These are phyloP conservation scores for Triplophysa bombifrons DNA, from an alignment of 2,797 vertebrate species.

Conservation along the genomic window DNA sequence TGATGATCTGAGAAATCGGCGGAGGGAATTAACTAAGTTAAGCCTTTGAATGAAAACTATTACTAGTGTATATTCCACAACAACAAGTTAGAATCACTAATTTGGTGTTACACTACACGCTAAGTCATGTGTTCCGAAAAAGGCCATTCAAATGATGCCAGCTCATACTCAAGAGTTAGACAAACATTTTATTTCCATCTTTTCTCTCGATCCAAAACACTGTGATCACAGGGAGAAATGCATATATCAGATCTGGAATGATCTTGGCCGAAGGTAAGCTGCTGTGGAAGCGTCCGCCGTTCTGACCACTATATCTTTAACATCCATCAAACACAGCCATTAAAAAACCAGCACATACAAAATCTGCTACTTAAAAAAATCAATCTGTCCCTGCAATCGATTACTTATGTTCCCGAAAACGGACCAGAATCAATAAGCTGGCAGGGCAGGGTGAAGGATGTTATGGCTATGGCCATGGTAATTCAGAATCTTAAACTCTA, in stretches of 20 bases:
- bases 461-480: constrained; percentile 71
- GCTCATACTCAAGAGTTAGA: constrained; percentile 15
- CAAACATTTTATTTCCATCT: constrained; percentile 22
- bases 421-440: constrained; percentile 65
- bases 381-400: constrained; percentile 63
- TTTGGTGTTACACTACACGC: background rate
- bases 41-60: constrained; percentile 3
- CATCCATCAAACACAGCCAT: constrained; percentile 70
- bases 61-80: background rate
- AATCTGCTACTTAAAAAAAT: constrained; percentile 61
- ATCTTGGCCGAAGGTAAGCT: constrained; percentile 12
- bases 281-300: background rate
- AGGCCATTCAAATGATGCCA: background rate
- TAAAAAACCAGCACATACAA: constrained; percentile 64
- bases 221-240: constrained; percentile 12
- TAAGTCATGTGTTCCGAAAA: constrained; percentile 5
- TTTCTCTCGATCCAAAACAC: constrained; percentile 18
- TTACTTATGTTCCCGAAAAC: constrained; percentile 70
- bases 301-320: constrained; percentile 59
- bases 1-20: constrained; percentile 3
- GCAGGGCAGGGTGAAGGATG: constrained; percentile 62
- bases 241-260: constrained; percentile 34
- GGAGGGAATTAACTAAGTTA: constrained; percentile 12
- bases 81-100: background rate
- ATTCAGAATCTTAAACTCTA: constrained; percentile 74